Conservation (phyloP, 2,113 vertebrate species). For the Psittacara wagleri region DNA sequence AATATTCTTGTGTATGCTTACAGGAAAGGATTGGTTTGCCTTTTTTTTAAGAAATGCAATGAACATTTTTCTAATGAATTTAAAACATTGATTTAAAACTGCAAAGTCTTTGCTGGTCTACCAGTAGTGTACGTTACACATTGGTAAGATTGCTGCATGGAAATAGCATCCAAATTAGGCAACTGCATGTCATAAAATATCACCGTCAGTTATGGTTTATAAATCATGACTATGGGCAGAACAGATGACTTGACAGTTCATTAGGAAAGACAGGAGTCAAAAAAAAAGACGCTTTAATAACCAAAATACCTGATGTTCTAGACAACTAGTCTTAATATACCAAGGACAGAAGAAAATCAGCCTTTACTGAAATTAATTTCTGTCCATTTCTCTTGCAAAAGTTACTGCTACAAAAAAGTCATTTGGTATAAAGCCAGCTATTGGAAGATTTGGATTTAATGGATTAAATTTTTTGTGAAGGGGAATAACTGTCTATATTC, state of each 20-base stretch:
- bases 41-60: not conserved
- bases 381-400: not conserved
- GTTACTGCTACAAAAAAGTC: not conserved
- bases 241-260: slow-evolving; percentile 26
- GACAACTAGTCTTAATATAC: not conserved
- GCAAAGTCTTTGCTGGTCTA: not conserved
- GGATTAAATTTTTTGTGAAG: not conserved
- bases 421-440: not conserved
- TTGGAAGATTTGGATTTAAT: not conserved
- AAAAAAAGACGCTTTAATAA: not conserved
- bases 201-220: slow-evolving; percentile 1
- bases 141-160: not conserved
- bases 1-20: not conserved
- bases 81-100: not conserved
- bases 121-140: not conserved
- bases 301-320: not conserved
- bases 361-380: not conserved
- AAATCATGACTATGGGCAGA: slow-evolving; percentile 30
- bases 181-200: slow-evolving; percentile 24
- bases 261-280: slow-evolving; percentile 16
- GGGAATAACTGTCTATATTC: not conserved
- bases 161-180: not conserved
- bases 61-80: not conserved
- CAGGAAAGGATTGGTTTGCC: not conserved
- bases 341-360: not conserved